These are phyloP conservation scores for Branchinecta lindahli DNA, from an alignment of 1,140 invertebrate genomes.

Conservation along the genomic window DNA sequence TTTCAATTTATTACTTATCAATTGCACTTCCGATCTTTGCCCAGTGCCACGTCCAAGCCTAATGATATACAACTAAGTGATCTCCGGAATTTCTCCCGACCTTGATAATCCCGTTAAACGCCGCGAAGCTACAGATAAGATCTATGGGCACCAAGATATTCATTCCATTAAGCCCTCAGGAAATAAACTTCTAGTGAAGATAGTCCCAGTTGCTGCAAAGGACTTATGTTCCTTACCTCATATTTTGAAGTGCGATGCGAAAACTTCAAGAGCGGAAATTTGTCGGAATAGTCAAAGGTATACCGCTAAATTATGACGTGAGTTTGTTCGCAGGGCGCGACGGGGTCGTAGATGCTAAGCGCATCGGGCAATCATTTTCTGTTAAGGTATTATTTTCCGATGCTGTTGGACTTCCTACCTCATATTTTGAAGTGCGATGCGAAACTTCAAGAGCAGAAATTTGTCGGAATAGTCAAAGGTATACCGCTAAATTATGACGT, in stretches of 20 bases:
- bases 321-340: background rate
- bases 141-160: background rate
- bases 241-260: conserved; percentile 8
- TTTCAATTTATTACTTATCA: too few relatives aligned
- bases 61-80: background rate
- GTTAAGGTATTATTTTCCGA: background rate
- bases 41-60: background rate
- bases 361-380: background rate
- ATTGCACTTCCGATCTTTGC: background rate
- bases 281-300: background rate
- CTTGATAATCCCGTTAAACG: conserved; percentile 5
- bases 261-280: conserved; percentile 2
- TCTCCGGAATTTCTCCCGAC: conserved; percentile 4
- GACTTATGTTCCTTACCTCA: background rate
- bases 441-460: conserved; percentile 2
- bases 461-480: background rate
- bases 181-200: background rate
- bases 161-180: conserved; percentile 4
- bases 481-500: background rate
- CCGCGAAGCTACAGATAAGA: background rate
- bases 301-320: background rate
- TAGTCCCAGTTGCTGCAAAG: conserved; percentile 1
- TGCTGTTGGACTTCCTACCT: background rate
- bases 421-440: too few relatives aligned
- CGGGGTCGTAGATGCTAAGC: background rate